Evolutionary conservation across 2,113 vertebrate genomes (phyloP), one percentile per base, ranked within the genome.

Genomic region (Agelaius phoeniceus): DNA sequence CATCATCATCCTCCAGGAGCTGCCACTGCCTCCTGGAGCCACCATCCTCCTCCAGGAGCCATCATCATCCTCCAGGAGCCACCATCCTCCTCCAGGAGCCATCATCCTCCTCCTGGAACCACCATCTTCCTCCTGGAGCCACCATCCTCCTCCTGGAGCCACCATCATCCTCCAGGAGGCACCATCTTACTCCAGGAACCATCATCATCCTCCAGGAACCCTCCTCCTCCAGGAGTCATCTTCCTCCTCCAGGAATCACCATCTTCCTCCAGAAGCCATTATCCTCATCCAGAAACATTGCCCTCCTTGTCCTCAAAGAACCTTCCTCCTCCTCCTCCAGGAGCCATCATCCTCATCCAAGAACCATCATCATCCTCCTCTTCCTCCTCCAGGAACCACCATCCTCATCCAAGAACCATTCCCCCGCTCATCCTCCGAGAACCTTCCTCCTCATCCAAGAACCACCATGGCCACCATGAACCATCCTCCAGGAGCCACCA

Each of bases 1-100:
- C 73, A 7, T 13, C 61, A 35, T 49, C 48, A 13, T n/a, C 23
- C 61, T 63, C 43, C 15, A 7, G 13, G 27, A 69, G 0, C 10
- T 19, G 11, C 3, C 48, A 49, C 31, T 0, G 41, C 71, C 10
- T 44, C 31, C 31, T 11, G 24, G 6, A 43, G 1, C 1, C 31
- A 4, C 1, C 39, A 6, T 48, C 3, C 3, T 41, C 11, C 14
- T 31, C 68, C 49, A 12, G 4, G 19, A 51, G 1, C 6, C n/a
- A 9, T 2, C 30, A 2, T 48, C 46, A 1, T 69, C 11, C 33
- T 68, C 48, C n/a, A 15, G 7, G 14, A 52, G 1, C 4, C 24
- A 5, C 8, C n/a, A 0, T 35, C 41, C 4, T 61, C n/a, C 54
- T 57, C 33, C 57, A 23, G 9, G 33, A n/a, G 35, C 35, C 35